Base-by-base conservation (phyloP, 2,113 vertebrate genomes). In the Aleadryas rufinucha region DNA sequence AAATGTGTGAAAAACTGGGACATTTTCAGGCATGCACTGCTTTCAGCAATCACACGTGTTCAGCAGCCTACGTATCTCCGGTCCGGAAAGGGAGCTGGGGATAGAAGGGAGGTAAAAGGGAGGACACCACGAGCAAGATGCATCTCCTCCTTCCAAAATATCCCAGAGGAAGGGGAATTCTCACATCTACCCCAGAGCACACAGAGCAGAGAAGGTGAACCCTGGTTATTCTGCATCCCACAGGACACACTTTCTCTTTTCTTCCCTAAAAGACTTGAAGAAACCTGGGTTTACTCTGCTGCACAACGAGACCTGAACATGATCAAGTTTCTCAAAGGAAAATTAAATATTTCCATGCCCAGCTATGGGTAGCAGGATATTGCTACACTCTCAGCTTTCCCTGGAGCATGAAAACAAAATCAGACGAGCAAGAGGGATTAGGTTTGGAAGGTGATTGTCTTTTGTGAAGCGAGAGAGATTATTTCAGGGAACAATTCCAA, bases 1-100 rank as follows among this genome's bases (percentile, higher is more conserved):
- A 81, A 87, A 95, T 64, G 86, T 95, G 94, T 93, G 93, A 95
- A 96, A 96, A 96, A 87, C 63, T 74, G 89, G 88, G 90, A 96
- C 88, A 42, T 90, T 94, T 93, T 90, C 88, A 93, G 94, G 63
- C 88, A 61, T 72, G 42, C 52, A 87, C 42, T 31, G 54, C 68
- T 89, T 93, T 92, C 61, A 90, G 82, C 93, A 85, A 41, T 56
- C 74, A 91, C 92, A 89, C 39, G 72, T 93, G 89, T 92, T 95
- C 16, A 16, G 54, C 96, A 95, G 72, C 90, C 93, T 90, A 83
- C 52, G 7, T 22, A 80, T 57, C 79, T 78, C 39, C 52, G 80
- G 66, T 42, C 83, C 64, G 16, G 79, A 94, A 92, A 92, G 28
- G 59, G 89, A 95, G 82, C 42, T 54, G 39, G 30, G 50, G 68